phyloP scores from a whole-genome alignment of 2,797 vertebrate genomes.

The Tangara arthus region DNA sequence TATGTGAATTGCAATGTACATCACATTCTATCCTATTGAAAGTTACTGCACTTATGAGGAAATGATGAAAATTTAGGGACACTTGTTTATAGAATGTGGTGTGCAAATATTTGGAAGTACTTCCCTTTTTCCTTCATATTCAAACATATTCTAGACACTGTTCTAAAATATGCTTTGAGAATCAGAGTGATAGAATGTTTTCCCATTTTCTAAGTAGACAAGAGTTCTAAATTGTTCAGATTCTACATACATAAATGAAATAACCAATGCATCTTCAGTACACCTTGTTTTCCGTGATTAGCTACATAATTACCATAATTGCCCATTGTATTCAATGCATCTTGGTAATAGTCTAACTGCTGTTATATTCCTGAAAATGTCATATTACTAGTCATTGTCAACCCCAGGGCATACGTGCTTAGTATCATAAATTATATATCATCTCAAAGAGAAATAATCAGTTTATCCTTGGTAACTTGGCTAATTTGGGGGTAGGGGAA shows the following conservation, averaged over 20 bases:
- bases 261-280: background rate
- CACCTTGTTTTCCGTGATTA: slow-evolving; percentile 7
- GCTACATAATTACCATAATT: background rate
- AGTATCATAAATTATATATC: background rate
- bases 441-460: background rate
- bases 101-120: background rate
- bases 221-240: background rate
- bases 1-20: background rate
- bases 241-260: slow-evolving; percentile 1
- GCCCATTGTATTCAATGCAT: background rate
- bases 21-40: background rate
- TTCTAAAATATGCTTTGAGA: background rate
- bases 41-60: background rate
- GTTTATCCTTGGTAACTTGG: background rate
- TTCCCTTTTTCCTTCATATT: background rate
- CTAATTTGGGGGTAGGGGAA: background rate
- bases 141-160: background rate
- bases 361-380: slow-evolving; percentile 1
- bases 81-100: background rate
- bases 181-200: background rate
- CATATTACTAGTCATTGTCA: background rate
- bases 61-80: background rate
- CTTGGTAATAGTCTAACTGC: background rate
- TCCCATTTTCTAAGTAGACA: background rate
- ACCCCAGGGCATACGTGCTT: background rate